A percentile compares a stretch with the other conserved stretches of the same genome.
Evolutionary conservation across 2,113 vertebrate genomes (phyloP).

Genomic region (Spheniscus mendiculus): DNA sequence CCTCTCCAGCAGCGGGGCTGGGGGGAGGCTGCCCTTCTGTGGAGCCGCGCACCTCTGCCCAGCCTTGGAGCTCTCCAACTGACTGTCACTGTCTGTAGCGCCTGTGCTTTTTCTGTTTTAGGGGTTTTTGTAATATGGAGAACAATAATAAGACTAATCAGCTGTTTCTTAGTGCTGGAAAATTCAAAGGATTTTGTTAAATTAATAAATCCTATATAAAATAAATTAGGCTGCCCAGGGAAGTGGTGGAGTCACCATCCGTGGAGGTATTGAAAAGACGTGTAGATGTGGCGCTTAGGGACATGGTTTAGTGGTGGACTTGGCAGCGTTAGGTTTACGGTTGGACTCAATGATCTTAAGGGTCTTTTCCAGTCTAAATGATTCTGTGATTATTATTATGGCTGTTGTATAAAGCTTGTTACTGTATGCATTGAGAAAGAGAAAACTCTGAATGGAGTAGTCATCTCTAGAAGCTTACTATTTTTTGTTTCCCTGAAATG

Average conservation of each 20-base stretch:
- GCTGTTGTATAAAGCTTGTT: background rate
- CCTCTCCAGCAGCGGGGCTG: background rate
- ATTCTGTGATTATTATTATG: background rate
- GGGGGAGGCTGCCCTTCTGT: background rate
- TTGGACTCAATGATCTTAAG: background rate
- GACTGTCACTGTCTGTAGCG: fast-evolving
- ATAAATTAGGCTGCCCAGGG: background rate
- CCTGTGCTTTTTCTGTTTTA: background rate
- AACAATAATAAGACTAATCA: background rate
- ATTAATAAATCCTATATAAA: background rate
- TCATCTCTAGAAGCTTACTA: background rate
- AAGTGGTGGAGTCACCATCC: background rate
- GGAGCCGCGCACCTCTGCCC: background rate
- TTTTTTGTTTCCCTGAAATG: background rate
- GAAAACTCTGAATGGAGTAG: background rate
- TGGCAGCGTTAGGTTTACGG: fast-evolving
- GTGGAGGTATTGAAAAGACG: background rate
- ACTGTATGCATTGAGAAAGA: background rate
- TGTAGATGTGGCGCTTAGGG: background rate
- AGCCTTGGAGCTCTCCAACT: fast-evolving
- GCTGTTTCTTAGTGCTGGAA: background rate
- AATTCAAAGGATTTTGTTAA: background rate
- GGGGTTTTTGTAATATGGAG: background rate
- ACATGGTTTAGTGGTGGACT: background rate
- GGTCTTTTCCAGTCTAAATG: background rate